These are phyloP conservation scores for Danionella cerebrum DNA, from an alignment of 2,113 vertebrate genomes.

Conservation along the genomic window DNA sequence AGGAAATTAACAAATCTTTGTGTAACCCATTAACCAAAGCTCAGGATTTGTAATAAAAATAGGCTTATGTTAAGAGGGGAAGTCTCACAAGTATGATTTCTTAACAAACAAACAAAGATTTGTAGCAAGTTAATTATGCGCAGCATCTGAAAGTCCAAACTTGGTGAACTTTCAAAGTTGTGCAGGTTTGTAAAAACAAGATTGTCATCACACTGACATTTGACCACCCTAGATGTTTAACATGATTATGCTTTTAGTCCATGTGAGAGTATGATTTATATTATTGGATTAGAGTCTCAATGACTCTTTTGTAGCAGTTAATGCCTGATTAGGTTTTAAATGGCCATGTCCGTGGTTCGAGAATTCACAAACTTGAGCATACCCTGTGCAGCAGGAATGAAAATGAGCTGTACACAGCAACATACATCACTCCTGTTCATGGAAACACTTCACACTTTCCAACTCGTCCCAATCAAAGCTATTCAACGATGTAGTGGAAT, in stretches of 20 bases:
- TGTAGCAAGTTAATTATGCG: not conserved
- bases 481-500: too few relatives aligned
- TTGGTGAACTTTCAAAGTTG: not conserved
- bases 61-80: not conserved
- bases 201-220: slow-evolving; percentile 30
- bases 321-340: slow-evolving; percentile 34
- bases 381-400: not conserved
- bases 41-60: not conserved
- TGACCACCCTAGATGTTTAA: slow-evolving; percentile 27
- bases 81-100: not conserved
- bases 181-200: not conserved
- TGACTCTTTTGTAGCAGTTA: slow-evolving; percentile 22
- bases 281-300: slow-evolving; percentile 37
- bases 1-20: slow-evolving; percentile 1
- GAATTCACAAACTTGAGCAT: slow-evolving; percentile 8
- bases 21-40: not conserved
- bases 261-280: slow-evolving; percentile 28
- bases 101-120: not conserved
- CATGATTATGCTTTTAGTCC: slow-evolving; percentile 25
- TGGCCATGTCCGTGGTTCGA: not conserved
- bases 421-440: too few relatives aligned
- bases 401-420: not conserved
- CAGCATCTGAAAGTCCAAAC: not conserved
- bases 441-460: too few relatives aligned
- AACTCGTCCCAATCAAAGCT: too few relatives aligned